phyloP scores from a whole-genome alignment of 1,140 invertebrate genomes.

The Bombus superbus region DNA sequence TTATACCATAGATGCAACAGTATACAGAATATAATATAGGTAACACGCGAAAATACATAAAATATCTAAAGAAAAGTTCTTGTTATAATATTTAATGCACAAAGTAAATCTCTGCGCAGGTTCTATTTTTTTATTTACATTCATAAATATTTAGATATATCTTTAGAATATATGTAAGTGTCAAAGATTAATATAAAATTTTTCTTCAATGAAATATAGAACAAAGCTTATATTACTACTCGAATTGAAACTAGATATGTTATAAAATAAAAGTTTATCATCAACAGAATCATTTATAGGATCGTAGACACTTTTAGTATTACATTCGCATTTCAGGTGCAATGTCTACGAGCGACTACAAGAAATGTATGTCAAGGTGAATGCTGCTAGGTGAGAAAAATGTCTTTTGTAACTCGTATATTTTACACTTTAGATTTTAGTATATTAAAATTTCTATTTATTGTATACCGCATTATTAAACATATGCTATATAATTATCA shows the following conservation, averaged over 20 bases:
- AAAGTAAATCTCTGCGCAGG: no score
- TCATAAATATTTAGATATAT: no score
- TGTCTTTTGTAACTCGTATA: background rate
- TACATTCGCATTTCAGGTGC: background rate
- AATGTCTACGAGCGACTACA: background rate
- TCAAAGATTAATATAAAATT: no score
- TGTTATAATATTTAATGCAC: no score
- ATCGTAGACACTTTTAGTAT: background rate
- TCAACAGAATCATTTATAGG: background rate
- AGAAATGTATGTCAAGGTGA: constrained; percentile 16
- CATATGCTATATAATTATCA: background rate
- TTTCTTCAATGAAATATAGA: no score
- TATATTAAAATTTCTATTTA: background rate
- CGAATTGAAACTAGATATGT: background rate
- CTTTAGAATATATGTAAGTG: no score
- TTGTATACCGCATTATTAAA: background rate
- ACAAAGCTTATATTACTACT: no score
- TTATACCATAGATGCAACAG: background rate
- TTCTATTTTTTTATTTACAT: no score
- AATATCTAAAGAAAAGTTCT: no score
- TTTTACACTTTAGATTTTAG: background rate
- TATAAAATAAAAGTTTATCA: background rate
- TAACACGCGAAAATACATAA: no score
- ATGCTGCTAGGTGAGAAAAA: background rate
- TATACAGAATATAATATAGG: no score